Base-by-base conservation (phyloP, 2,113 vertebrate species). In the Turdus rufiventris region DNA sequence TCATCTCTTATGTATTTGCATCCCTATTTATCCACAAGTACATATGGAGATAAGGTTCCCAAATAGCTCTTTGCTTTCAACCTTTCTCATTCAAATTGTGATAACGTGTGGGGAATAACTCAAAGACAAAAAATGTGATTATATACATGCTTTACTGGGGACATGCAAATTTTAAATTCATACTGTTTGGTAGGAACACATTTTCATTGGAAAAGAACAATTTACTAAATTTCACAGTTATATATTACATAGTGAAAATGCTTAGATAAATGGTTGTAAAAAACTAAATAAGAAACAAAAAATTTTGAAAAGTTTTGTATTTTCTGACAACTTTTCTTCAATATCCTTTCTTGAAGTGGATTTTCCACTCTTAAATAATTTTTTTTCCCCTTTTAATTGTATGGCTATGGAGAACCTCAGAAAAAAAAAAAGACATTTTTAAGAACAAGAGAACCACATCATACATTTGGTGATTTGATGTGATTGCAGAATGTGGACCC, bases 81-180 rank as follows among this genome's bases (percentile, higher is more conserved):
- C 28, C 14, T 42, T n/a, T 54, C n/a, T 58, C 57, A 53, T 19
- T 82, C 36, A 88, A 45, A 50, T n/a, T 21, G 15, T 28, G 43
- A 9, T 53, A 72, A 63, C 19, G 75, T 53, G 16, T 50, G 14
- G 11, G 18, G 36, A 79, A 13, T 42, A 66, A 65, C 20, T 36
- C 34, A 61, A 38, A 20, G n/a, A 72, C 31, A 82, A 24, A 92
- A 92, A 87, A 54, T 7, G n/a, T 36, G 18, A 40, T 47, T 53
- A 17, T 8, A 66, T 14, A 18, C 8, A 51, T 25, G 13, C 4
- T 61, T 5, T 42, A 38, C 0, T 20, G 14, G 24, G 3, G 16
- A 74, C 6, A 33, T 53, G 17, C 4, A 86, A 76, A 75, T 8
- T 75, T 78, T 26, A 36, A 50, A 85, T 34, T 65, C 8, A 18